Percentiles rank a stretch among this genome's conserved stretches.
These are phyloP conservation scores for Platypus cylindrus DNA, from an alignment of 2,888 invertebrate species.

Conservation along the genomic window DNA sequence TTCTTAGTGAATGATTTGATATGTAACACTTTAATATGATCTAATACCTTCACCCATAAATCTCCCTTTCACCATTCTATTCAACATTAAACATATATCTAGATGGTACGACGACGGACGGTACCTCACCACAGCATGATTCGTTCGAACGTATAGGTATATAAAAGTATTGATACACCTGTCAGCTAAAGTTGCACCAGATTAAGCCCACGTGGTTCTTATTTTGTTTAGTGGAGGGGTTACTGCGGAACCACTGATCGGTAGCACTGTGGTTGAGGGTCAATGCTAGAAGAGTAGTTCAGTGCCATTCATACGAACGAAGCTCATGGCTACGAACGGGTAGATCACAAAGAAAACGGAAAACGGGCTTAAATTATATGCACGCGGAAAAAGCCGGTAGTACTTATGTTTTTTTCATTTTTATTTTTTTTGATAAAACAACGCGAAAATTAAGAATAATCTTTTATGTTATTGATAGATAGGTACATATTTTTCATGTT, in stretches of 20 bases:
- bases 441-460: slow-evolving; percentile 1
- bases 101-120: no score
- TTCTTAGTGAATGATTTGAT: no score
- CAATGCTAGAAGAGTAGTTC: slow-evolving; percentile 36
- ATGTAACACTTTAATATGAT: no score
- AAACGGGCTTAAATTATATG: slow-evolving; percentile 2
- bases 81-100: no score
- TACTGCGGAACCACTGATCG: slow-evolving; percentile 10
- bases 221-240: slow-evolving; percentile 16
- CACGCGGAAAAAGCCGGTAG: slow-evolving; percentile 13
- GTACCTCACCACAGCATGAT: no score
- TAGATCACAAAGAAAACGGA: slow-evolving; percentile 12
- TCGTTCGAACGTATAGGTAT: no score
- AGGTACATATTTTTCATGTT: no score
- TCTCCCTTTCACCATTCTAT: no score
- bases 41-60: no score
- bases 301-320: slow-evolving; percentile 37
- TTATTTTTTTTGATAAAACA: background rate
- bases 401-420: slow-evolving; percentile 1
- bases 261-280: slow-evolving; percentile 28
- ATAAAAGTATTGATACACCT: no score
- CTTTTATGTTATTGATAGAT: no score
- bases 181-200: slow-evolving; percentile 15
- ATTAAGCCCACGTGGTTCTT: slow-evolving; percentile 15
- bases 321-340: slow-evolving; percentile 26